A percentile compares a stretch with the other conserved stretches of the same genome.
phyloP scores from a whole-genome alignment of 2,888 invertebrate genomes.

The Drosophila parthenogenetica region DNA sequence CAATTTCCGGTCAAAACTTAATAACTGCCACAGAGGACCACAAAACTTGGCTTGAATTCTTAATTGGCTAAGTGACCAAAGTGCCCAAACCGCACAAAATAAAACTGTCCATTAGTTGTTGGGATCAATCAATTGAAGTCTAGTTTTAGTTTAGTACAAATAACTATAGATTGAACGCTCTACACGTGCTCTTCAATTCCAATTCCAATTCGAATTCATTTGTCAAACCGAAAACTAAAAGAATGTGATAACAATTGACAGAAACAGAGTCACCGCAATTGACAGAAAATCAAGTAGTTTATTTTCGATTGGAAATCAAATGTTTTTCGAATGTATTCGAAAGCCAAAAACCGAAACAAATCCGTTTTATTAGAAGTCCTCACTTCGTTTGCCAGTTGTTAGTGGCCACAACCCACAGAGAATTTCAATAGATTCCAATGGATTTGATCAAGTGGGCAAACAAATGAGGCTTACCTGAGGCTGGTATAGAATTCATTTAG shows the following conservation, averaged over 20 bases:
- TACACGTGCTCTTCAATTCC: neutral
- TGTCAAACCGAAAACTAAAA: neutral
- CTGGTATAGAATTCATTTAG: neutral
- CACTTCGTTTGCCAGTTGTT: constrained; percentile 3
- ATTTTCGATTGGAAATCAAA: neutral
- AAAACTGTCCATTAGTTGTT: neutral
- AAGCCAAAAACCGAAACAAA: constrained; percentile 23
- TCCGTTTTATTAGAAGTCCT: constrained; percentile 4
- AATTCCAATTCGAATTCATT: constrained; percentile 10
- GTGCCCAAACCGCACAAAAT: too few relatives aligned
- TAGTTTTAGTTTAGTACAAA: neutral
- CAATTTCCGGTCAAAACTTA: constrained; percentile 54
- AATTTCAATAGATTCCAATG: constrained; percentile 44
- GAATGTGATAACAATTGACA: neutral
- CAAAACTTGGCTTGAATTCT: too few relatives aligned
- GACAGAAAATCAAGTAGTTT: constrained; percentile 3
- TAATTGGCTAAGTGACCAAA: too few relatives aligned
- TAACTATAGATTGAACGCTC: neutral
- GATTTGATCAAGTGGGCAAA: constrained; percentile 29
- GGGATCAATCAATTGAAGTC: neutral
- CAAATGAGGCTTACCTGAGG: constrained; percentile 23
- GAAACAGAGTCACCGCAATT: neutral
- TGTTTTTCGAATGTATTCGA: neutral
- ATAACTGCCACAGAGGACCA: too few relatives aligned
- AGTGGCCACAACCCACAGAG: constrained; percentile 9